A percentile compares a stretch with the other conserved stretches of the same genome.
These are phyloP conservation scores for Macrobrachium nipponense DNA, from an alignment of 1,140 invertebrate genomes.

Conservation along the genomic window DNA sequence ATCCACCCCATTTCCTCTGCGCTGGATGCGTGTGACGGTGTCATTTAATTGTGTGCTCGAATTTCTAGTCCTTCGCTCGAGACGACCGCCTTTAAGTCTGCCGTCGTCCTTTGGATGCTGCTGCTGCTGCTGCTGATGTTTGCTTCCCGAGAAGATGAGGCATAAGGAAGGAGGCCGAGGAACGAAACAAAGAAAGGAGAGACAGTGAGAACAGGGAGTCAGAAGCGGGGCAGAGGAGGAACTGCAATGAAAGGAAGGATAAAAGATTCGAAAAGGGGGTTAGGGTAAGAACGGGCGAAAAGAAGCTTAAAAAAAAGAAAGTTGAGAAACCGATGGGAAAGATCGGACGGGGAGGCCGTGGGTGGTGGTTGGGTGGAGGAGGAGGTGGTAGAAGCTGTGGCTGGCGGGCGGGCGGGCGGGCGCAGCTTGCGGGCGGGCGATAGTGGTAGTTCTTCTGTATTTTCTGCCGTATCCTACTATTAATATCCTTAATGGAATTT, in stretches of 20 bases:
- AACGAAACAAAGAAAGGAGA: background rate
- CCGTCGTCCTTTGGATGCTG: no score
- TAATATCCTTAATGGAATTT: constrained; percentile 50
- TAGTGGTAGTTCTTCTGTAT: background rate
- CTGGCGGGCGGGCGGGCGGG: background rate
- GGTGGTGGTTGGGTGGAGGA: background rate
- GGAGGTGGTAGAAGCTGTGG: background rate
- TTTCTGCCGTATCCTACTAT: constrained; percentile 21
- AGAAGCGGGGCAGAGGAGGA: background rate
- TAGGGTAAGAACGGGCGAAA: background rate
- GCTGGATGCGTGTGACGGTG: no score
- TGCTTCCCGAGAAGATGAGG: background rate
- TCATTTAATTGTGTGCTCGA: no score
- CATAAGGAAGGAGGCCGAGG: background rate
- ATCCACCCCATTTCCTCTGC: no score
- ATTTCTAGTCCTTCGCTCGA: no score
- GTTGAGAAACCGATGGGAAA: background rate
- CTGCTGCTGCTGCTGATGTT: no score
- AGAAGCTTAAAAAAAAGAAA: background rate
- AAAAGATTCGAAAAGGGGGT: background rate
- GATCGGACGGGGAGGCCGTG: background rate
- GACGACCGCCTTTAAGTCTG: no score
- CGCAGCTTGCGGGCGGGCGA: no score
- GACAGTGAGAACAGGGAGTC: background rate
- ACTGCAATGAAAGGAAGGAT: background rate